phyloP scores from a whole-genome alignment of 92 coral and sea anemone species.

The Zoanthus solanderi region DNA sequence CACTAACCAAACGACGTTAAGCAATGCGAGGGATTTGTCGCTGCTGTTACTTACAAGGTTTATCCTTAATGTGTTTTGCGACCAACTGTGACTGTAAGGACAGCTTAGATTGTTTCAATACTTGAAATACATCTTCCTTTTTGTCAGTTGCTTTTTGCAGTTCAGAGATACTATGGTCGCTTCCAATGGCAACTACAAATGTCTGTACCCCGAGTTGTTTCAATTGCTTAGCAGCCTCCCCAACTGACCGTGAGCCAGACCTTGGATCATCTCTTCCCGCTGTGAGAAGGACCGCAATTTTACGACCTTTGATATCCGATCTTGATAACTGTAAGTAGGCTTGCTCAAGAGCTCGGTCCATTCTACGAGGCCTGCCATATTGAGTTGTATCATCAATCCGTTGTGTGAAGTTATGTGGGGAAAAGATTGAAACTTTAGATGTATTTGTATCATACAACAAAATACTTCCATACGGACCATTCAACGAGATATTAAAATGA shows the following conservation, averaged over 20 bases:
- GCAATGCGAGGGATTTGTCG: not conserved
- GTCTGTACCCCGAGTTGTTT: slow-evolving; percentile 66
- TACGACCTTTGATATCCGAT: slow-evolving; percentile 56
- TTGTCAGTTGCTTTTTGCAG: slow-evolving; percentile 59
- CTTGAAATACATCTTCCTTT: slow-evolving; percentile 65
- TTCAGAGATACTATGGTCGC: slow-evolving; percentile 48
- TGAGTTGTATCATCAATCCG: slow-evolving; percentile 59
- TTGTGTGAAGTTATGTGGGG: slow-evolving; percentile 53
- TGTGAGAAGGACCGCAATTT: slow-evolving; percentile 59
- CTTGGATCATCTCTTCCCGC: slow-evolving; percentile 61
- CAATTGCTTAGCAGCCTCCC: slow-evolving; percentile 65
- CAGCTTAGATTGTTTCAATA: slow-evolving; percentile 17
- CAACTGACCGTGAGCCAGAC: slow-evolving; percentile 32
- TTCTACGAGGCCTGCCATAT: slow-evolving; percentile 48
- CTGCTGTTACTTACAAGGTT: slow-evolving; percentile 19
- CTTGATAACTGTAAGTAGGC: slow-evolving; percentile 33
- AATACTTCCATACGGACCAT: slow-evolving; percentile 68
- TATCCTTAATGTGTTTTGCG: slow-evolving; percentile 30
- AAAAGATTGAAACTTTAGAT: slow-evolving; percentile 55
- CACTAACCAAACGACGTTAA: not conserved
- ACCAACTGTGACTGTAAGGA: slow-evolving; percentile 14
- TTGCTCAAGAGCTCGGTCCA: slow-evolving; percentile 39
- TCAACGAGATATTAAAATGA: slow-evolving; percentile 60
- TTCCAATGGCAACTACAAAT: slow-evolving; percentile 75
- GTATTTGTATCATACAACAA: slow-evolving; percentile 67